phyloP scores from a whole-genome alignment of 2,888 invertebrate species.

The Augochlorella aurata region DNA sequence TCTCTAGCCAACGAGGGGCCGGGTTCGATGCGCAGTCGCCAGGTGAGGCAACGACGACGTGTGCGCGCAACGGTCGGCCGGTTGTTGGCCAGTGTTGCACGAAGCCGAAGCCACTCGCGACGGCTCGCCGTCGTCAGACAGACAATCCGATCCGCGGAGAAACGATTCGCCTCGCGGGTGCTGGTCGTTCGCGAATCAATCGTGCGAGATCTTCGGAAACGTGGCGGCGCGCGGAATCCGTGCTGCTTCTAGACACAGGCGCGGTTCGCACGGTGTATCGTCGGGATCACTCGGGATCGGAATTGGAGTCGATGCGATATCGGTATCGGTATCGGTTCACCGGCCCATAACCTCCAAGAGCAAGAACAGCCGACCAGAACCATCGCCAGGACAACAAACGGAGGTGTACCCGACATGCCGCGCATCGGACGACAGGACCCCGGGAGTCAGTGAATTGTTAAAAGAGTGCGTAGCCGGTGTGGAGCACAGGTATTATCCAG shows the following conservation, averaged over 20 bases:
- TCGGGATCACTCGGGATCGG: too few relatives aligned
- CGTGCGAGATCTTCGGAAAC: slow-evolving; percentile 18
- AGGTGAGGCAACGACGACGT: slow-evolving; percentile 76
- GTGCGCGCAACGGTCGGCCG: slow-evolving; percentile 58
- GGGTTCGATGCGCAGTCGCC: slow-evolving; percentile 77
- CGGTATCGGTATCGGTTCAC: slow-evolving; percentile 14
- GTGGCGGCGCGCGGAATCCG: slow-evolving; percentile 20
- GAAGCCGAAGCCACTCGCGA: slow-evolving; percentile 56
- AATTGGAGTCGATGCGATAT: too few relatives aligned
- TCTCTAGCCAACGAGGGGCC: slow-evolving; percentile 60
- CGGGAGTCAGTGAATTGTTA: slow-evolving; percentile 39
- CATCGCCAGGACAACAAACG: neutral
- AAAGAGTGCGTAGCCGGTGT: slow-evolving; percentile 14
- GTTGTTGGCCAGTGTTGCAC: slow-evolving; percentile 60
- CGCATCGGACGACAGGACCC: slow-evolving; percentile 18
- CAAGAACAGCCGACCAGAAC: neutral
- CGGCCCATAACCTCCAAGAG: slow-evolving; percentile 54
- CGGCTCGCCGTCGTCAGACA: slow-evolving; percentile 53
- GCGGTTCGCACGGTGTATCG: neutral
- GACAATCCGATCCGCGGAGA: slow-evolving; percentile 28
- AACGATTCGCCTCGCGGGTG: slow-evolving; percentile 38
- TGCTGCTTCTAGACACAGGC: neutral
- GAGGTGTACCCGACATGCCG: slow-evolving; percentile 36
- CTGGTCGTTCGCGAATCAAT: slow-evolving; percentile 16
- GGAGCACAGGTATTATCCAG: neutral